Percentiles rank a stretch among this genome's conserved stretches.
Evolutionary conservation across 2,113 vertebrate genomes (phyloP).

Genomic region (Solenodon paradoxus): DNA sequence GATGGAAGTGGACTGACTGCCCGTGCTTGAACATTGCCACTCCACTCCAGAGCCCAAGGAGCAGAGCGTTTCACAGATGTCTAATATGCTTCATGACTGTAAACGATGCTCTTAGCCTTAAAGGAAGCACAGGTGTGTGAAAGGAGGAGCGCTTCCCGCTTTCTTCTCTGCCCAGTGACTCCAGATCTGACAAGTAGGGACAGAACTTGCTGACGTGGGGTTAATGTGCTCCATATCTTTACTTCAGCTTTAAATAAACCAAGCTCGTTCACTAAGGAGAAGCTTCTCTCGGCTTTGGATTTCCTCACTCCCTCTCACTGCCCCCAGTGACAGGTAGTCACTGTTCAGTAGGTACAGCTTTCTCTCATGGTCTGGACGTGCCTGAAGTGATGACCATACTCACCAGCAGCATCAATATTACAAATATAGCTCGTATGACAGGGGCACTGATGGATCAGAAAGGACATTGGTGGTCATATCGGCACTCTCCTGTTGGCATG

Average conservation of each 20-base stretch:
- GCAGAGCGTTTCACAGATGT: background rate
- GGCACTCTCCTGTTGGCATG: too few relatives aligned
- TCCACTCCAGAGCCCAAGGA: background rate
- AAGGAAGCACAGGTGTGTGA: background rate
- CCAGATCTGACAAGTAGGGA: background rate
- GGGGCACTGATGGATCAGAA: background rate
- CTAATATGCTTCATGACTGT: background rate
- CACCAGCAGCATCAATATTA: background rate
- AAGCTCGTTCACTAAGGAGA: background rate
- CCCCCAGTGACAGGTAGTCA: background rate
- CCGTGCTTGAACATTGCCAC: background rate
- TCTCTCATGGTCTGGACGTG: background rate
- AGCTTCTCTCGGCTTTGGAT: background rate
- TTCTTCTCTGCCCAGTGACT: background rate
- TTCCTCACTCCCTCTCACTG: background rate
- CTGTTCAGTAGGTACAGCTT: background rate
- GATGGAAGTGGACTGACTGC: background rate
- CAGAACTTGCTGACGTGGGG: background rate
- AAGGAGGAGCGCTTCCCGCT: background rate
- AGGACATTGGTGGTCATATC: rapidly evolving
- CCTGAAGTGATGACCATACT: background rate
- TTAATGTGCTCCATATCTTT: background rate
- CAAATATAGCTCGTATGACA: background rate
- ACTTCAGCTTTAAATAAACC: background rate
- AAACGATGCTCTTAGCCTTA: background rate